These are phyloP conservation scores for Hanleya hanleyi DNA, from an alignment of 2,888 invertebrate species.

Conservation along the genomic window DNA sequence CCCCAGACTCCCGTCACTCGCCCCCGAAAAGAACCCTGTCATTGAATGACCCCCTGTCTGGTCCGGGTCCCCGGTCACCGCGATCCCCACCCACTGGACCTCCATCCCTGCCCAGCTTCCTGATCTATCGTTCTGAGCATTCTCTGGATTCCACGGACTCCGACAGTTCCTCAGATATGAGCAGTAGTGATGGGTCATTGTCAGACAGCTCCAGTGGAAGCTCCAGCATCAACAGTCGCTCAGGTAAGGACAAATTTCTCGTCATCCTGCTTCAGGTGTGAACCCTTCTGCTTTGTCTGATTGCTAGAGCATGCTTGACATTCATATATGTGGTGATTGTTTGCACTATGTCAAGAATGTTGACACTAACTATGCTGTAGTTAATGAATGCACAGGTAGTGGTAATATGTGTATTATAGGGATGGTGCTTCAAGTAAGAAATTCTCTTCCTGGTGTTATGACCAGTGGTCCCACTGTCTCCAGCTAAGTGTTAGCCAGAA, in stretches of 20 bases:
- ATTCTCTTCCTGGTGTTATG: too few species aligned
- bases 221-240: constrained; percentile 60
- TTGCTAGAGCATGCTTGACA: too few species aligned
- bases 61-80: constrained; percentile 18
- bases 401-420: too few species aligned
- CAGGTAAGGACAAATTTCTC: constrained; percentile 45
- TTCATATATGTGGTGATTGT: too few species aligned
- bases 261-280: neutral
- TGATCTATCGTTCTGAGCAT: constrained; percentile 72
- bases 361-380: too few species aligned
- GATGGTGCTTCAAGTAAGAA: too few species aligned
- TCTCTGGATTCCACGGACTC: constrained; percentile 64
- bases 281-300: neutral
- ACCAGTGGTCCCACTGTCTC: too few species aligned
- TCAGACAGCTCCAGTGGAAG: constrained; percentile 60
- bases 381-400: too few species aligned
- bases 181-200: constrained; percentile 64
- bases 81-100: neutral
- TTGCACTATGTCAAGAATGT: too few species aligned
- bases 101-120: constrained; percentile 70
- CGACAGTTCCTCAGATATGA: constrained; percentile 65
- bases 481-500: too few species aligned
- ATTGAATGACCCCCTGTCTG: constrained; percentile 45
- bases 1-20: constrained; percentile 43
- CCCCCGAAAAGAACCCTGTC: constrained; percentile 61